Evolutionary conservation across 1,140 invertebrate genomes (phyloP), one percentile per base, ranked within the genome.

Genomic region (Whitmania pigra): DNA sequence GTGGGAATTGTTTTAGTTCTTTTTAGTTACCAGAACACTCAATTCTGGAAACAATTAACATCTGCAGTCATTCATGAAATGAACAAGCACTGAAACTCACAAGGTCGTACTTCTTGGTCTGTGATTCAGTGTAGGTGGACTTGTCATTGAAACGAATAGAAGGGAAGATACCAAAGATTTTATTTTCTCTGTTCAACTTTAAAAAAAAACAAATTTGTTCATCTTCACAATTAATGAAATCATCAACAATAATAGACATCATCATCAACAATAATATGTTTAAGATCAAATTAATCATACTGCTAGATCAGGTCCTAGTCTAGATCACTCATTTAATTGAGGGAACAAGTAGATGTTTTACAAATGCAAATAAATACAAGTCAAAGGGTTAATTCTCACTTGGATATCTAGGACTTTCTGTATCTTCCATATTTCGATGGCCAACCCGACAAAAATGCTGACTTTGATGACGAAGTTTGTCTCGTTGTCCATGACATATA

Each of bases 351-450:
- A 49, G 43, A 49, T 7, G 1, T 11, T 49, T 49, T 15, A 49
- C 15, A 11, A 49, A 49, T 49, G 43, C 13, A 5, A 49, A 5
- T 36, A 31, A 13, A 9, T 63, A 18, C 57, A n/a, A 63, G 22
- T 4, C 22, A 25, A 63, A 63, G 0, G 11, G 20, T 13, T 15
- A 4, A 63, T 13, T 55, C 73, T 73, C 75, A 83, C 82, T 78
- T 80, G 75, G 53, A 85, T 76, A 78, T 85, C 82, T n/a, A 84
- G 74, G 25, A 88, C 94, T 86, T 99, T 99, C 76, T 96, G 91
- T 71, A 99, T 97, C 83, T 99, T 99, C 97, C 97, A 99, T 29
- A 97, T 84, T 84, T 99, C 97, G 80, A 99, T 99, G n/a, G 90
- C 85, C 0, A 99, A 84, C 7, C 97, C 94, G 74, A 99, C 88